Evolutionary conservation across 2,113 vertebrate species (phyloP).

Genomic region (Rattus norvegicus): GRCr8 NC_086019.1:137661001-137661500

Average conservation of each 20-base stretch:
- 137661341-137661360: not conserved
- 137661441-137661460: not conserved
- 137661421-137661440: too few species aligned
- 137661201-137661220: conserved; percentile 34
- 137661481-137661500: not conserved
- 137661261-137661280: conserved; percentile 46
- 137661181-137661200: not conserved
- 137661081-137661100: not conserved
- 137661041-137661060: not conserved
- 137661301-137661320: not conserved
- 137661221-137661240: conserved; percentile 16
- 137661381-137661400: not conserved
- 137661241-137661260: conserved; percentile 70
- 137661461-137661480: not conserved
- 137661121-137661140: rapidly evolving
- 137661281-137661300: conserved; percentile 80
- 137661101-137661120: not conserved
- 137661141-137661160: not conserved
- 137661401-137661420: not conserved
- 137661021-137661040: too few species aligned
- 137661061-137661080: not conserved
- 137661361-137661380: rapidly evolving
- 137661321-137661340: not conserved
- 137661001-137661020: not conserved
- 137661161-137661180: too few species aligned